Percentiles rank a stretch among this genome's conserved stretches.
Conservation (phyloP, 1,140 invertebrate genomes). For the Olivierus martensii region DNA sequence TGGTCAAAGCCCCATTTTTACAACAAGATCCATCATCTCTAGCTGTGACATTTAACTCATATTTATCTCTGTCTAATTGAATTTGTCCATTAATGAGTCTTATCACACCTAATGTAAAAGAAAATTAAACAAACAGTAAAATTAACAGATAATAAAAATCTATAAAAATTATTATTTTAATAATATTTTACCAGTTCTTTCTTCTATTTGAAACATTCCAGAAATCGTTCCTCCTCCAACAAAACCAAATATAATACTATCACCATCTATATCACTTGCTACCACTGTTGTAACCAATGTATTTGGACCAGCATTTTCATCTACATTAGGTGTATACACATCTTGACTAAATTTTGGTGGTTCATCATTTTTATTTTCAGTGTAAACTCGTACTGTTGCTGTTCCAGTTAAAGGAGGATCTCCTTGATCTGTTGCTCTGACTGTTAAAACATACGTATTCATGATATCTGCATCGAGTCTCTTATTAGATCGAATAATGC, state of each 20-base stretch:
- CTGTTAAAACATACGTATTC: conserved; percentile 86
- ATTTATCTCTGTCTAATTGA: conserved; percentile 59
- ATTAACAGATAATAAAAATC: no score
- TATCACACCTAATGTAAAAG: conserved; percentile 51
- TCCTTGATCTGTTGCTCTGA: conserved; percentile 79
- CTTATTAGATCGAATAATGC: conserved; percentile 81
- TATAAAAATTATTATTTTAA: no score
- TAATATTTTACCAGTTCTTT: conserved; percentile 47
- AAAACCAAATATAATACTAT: conserved; percentile 84
- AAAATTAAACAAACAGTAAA: no score
- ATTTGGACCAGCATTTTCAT: conserved; percentile 75
- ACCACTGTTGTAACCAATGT: conserved; percentile 86
- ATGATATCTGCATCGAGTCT: conserved; percentile 87
- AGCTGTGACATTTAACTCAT: conserved; percentile 83
- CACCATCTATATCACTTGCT: conserved; percentile 86
- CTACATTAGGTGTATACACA: conserved; percentile 88
- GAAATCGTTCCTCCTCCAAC: conserved; percentile 78
- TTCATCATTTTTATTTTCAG: conserved; percentile 91
- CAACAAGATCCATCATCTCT: conserved; percentile 87
- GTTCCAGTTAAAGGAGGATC: conserved; percentile 81
- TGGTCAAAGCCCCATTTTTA: conserved; percentile 62
- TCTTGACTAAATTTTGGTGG: conserved; percentile 90
- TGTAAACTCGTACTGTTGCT: conserved; percentile 81
- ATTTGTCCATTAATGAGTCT: conserved; percentile 70
- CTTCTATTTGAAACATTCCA: conserved; percentile 86